A percentile compares a stretch with the other conserved stretches of the same genome.
Conservation (phyloP, 2,888 invertebrate species). For the Pterobdella sp. region DNA sequence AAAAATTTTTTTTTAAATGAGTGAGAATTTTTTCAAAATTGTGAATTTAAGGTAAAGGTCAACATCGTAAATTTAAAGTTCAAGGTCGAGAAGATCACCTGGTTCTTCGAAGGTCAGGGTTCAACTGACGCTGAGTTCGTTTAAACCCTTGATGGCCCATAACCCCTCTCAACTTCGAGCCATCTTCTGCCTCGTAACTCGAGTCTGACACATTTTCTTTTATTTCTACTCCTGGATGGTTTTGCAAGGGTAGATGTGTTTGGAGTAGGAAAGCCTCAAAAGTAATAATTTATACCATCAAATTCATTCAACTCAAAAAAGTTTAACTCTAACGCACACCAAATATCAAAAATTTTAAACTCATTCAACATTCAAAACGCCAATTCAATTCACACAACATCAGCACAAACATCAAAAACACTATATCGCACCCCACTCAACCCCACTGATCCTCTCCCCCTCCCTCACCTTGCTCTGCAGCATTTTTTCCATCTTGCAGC, state of each 20-base stretch:
- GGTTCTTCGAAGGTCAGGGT: slow-evolving; percentile 1
- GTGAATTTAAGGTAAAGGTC: not conserved
- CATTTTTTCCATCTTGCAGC: not conserved
- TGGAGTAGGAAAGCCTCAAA: not conserved
- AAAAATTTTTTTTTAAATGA: too few relatives aligned
- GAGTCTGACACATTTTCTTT: slow-evolving; percentile 20
- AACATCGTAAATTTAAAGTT: too few relatives aligned
- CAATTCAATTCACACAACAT: too few relatives aligned
- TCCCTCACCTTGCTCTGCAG: not conserved
- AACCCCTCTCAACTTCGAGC: not conserved
- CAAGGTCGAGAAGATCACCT: not conserved
- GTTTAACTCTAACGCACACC: too few relatives aligned
- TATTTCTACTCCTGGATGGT: not conserved
- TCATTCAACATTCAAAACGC: too few relatives aligned
- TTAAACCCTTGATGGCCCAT: not conserved
- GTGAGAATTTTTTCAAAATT: too few relatives aligned
- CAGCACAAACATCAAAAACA: too few relatives aligned
- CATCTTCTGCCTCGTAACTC: slow-evolving; percentile 26
- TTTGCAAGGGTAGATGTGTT: not conserved
- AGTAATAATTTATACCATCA: too few relatives aligned
- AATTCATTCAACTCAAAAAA: too few relatives aligned
- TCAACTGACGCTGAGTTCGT: not conserved
- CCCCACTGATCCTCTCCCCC: not conserved
- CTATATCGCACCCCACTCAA: not conserved
- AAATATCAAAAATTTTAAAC: too few relatives aligned